These are phyloP conservation scores for Anoplopoma fimbria DNA, from an alignment of 2,113 vertebrate genomes.

Conservation along the genomic window DNA sequence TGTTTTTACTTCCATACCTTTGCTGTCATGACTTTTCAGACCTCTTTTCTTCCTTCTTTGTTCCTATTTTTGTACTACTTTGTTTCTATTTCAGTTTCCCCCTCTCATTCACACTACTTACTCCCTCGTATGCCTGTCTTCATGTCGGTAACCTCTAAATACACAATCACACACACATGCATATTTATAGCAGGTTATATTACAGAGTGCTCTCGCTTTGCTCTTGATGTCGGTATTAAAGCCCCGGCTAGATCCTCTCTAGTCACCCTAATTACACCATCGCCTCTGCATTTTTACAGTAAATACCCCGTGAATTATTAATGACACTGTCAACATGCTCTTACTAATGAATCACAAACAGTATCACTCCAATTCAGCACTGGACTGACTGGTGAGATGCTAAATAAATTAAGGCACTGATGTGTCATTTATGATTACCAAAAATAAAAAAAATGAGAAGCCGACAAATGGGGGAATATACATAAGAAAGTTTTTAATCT, in stretches of 20 bases:
- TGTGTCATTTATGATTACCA: conserved; percentile 33
- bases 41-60: background rate
- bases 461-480: background rate
- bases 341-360: conserved; percentile 50
- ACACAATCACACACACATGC: background rate
- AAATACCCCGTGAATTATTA: conserved; percentile 69
- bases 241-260: conserved; percentile 41
- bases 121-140: background rate
- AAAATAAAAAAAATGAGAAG: conserved; percentile 45
- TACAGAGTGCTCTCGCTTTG: conserved; percentile 44
- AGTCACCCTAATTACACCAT: conserved; percentile 51
- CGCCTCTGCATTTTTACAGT: conserved; percentile 54
- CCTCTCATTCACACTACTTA: background rate
- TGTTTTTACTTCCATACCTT: conserved; percentile 11
- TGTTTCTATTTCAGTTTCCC: conserved; percentile 10
- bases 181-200: conserved; percentile 37
- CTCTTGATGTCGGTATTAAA: conserved; percentile 35
- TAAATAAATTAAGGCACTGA: conserved; percentile 53
- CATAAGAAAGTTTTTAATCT: conserved; percentile 16
- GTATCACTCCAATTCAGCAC: conserved; percentile 38
- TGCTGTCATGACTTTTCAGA: conserved; percentile 8
- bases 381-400: conserved; percentile 35
- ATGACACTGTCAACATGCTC: conserved; percentile 62
- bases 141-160: background rate
- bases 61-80: conserved; percentile 3